Evolutionary conservation across 2,797 vertebrate genomes (phyloP).

Genomic region (Bryconaethiops microstoma): DNA sequence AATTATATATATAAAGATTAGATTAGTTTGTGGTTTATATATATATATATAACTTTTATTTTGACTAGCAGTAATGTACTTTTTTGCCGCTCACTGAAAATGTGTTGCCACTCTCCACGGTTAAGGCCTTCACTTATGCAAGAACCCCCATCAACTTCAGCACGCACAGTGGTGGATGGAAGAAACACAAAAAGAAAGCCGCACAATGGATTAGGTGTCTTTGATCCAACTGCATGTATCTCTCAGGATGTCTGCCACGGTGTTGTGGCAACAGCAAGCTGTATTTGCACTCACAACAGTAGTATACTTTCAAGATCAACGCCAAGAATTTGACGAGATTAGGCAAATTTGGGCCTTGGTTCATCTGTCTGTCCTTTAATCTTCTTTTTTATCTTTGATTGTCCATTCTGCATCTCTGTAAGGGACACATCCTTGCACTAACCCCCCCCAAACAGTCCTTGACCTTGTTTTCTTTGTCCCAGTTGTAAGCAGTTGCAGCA

Average conservation of each 20-base stretch:
- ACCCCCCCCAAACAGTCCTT: neutral
- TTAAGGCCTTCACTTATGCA: neutral
- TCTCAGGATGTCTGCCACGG: neutral
- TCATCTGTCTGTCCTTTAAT: neutral
- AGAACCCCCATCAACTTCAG: neutral
- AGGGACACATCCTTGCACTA: no score
- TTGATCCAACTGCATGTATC: conserved; percentile 42
- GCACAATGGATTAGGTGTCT: conserved; percentile 22
- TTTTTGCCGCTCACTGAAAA: neutral
- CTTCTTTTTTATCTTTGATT: conserved; percentile 6
- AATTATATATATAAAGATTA: no score
- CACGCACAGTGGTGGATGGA: neutral
- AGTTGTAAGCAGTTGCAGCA: neutral
- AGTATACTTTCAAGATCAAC: conserved; percentile 18
- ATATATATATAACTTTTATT: no score
- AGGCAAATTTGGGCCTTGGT: neutral
- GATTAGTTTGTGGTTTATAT: no score
- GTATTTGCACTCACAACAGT: conserved; percentile 69
- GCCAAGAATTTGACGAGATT: conserved; percentile 7
- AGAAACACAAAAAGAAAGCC: neutral
- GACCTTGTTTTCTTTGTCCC: neutral
- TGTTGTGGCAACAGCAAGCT: conserved; percentile 75
- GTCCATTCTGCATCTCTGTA: neutral
- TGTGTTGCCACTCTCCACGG: neutral
- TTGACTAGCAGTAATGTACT: neutral